These are phyloP conservation scores for Lethocerus indicus DNA, from an alignment of 1,140 invertebrate species.

Conservation along the genomic window DNA sequence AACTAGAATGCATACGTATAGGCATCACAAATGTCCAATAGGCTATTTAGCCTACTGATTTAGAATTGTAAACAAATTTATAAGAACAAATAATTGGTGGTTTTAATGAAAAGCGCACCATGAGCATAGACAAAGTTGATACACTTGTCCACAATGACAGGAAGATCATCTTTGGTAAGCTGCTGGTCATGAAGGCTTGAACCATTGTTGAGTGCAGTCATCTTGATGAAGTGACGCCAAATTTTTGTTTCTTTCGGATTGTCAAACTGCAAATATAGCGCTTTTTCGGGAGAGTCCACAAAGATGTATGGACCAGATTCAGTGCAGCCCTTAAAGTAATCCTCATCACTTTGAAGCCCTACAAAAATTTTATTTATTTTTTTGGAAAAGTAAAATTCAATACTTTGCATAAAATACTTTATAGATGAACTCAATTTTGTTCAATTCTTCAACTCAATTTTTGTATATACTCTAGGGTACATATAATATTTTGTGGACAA, in stretches of 20 bases:
- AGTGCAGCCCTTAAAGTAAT: constrained; percentile 15
- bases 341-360: constrained; percentile 31
- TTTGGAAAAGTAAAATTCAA: no score
- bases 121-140: constrained; percentile 73
- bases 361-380: no score
- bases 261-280: constrained; percentile 54
- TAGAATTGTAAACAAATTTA: constrained; percentile 4
- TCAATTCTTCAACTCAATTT: no score
- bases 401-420: no score
- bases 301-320: constrained; percentile 42
- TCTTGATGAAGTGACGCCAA: constrained; percentile 54
- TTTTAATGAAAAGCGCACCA: constrained; percentile 31
- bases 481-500: no score
- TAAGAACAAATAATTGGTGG: constrained; percentile 1
- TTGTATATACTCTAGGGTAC: no score
- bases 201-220: constrained; percentile 60
- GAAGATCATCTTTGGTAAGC: constrained; percentile 67
- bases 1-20: no score
- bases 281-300: constrained; percentile 40
- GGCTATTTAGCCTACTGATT: no score
- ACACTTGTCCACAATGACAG: constrained; percentile 78
- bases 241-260: constrained; percentile 29
- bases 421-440: no score
- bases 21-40: no score
- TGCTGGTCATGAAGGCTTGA: constrained; percentile 62